A percentile compares a stretch with the other conserved stretches of the same genome.
phyloP scores from a whole-genome alignment of 2,888 invertebrate species.

The Cheilosia soror region DNA sequence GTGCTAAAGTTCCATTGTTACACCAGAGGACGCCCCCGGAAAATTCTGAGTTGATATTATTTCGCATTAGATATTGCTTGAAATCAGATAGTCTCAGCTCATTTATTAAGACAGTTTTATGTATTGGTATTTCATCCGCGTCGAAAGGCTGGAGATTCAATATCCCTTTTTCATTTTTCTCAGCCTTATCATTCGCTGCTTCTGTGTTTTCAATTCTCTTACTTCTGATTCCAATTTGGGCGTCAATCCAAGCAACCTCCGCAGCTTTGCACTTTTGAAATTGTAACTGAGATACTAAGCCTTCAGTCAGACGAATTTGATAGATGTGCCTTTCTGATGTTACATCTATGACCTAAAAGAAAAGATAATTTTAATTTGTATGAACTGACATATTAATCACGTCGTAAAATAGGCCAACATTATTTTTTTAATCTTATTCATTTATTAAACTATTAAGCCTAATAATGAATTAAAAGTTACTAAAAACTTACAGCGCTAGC shows the following conservation, averaged over 20 bases:
- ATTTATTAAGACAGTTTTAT: conserved; percentile 95
- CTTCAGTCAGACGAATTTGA: conserved; percentile 97
- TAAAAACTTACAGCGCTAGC: too few relatives aligned
- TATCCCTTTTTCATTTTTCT: conserved; percentile 85
- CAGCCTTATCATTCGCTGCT: conserved; percentile 76
- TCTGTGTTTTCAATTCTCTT: conserved; percentile 85
- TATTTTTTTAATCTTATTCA: too few relatives aligned
- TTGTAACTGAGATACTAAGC: conserved; percentile 92
- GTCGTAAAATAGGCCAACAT: too few relatives aligned
- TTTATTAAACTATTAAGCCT: too few relatives aligned
- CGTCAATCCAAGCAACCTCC: conserved; percentile 98
- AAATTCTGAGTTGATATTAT: conserved; percentile 93
- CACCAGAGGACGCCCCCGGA: conserved; percentile 96
- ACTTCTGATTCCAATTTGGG: conserved; percentile 88
- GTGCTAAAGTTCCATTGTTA: conserved; percentile 94
- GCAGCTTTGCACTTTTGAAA: conserved; percentile 94
- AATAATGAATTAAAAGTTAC: too few relatives aligned
- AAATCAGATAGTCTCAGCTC: conserved; percentile 96
- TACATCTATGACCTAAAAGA: conserved; percentile 89
- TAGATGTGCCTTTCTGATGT: conserved; percentile 99
- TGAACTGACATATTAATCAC: too few relatives aligned
- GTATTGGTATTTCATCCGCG: conserved; percentile 86
- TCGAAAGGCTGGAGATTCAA: conserved; percentile 88
- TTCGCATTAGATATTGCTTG: conserved; percentile 90
- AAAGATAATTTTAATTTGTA: not conserved